phyloP scores from a whole-genome alignment of 2,113 vertebrate genomes.

The Phodopus roborovskii region DNA sequence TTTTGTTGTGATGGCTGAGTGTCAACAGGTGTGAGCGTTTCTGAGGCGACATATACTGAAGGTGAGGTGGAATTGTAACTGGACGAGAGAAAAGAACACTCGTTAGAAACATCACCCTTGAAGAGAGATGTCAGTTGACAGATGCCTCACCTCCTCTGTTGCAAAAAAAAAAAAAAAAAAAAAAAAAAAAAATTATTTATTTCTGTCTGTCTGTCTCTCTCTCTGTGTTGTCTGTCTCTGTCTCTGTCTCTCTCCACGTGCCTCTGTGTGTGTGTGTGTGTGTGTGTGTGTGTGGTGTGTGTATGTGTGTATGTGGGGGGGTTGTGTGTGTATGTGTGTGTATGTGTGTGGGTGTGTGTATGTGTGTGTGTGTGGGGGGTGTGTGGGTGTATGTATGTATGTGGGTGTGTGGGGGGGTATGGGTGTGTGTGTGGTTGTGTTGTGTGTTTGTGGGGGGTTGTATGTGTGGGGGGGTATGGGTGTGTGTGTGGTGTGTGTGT shows the following conservation, averaged over 20 bases:
- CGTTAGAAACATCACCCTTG: slow-evolving; percentile 36
- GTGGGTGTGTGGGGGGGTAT: neutral
- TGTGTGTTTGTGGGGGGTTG: neutral
- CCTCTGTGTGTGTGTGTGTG: neutral
- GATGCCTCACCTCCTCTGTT: neutral
- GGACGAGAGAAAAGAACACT: slow-evolving; percentile 46
- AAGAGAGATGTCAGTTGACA: slow-evolving; percentile 39
- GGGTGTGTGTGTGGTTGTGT: neutral
- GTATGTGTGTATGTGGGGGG: too few relatives aligned
- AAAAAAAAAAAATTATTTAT: too few relatives aligned
- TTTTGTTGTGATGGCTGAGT: slow-evolving; percentile 60
- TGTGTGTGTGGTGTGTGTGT: neutral
- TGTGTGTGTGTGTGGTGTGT: neutral
- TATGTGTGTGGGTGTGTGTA: neutral
- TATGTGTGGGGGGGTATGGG: too few relatives aligned
- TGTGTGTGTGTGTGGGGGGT: neutral
- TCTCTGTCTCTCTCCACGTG: neutral
- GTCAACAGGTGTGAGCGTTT: slow-evolving; percentile 75
- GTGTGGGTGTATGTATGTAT: too few relatives aligned
- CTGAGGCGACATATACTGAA: neutral
- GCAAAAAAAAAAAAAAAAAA: too few relatives aligned
- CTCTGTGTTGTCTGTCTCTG: neutral
- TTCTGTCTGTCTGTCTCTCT: neutral
- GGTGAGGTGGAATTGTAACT: slow-evolving; percentile 31
- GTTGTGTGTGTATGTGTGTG: neutral